These are phyloP conservation scores for Griposia aprilina DNA, from an alignment of 2,888 invertebrate species.

Conservation along the genomic window DNA sequence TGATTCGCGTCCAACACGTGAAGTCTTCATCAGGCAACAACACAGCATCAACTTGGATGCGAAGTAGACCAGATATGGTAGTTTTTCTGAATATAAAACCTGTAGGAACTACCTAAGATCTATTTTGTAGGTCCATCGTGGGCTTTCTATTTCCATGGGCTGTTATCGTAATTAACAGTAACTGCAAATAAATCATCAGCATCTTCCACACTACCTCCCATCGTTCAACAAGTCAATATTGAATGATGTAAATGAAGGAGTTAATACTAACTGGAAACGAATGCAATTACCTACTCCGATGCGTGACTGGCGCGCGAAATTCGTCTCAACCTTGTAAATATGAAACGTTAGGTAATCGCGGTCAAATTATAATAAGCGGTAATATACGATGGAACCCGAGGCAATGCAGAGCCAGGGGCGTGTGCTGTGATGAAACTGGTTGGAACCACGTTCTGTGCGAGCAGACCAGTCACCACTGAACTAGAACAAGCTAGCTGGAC, in stretches of 20 bases:
- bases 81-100: neutral
- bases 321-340: constrained; percentile 48
- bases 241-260: neutral
- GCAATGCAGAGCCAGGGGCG: constrained; percentile 2
- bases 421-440: constrained; percentile 7
- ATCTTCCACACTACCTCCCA: neutral
- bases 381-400: constrained; percentile 30
- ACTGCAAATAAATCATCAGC: neutral
- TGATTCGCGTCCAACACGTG: neutral
- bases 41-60: neutral
- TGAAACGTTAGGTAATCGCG: constrained; percentile 37
- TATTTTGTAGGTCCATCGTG: neutral
- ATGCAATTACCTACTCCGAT: neutral
- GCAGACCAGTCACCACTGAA: neutral
- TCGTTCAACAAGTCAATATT: neutral
- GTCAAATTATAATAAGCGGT: constrained; percentile 39
- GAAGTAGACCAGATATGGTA: neutral
- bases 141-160: neutral
- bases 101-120: neutral
- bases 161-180: constrained; percentile 1
- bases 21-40: neutral
- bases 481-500: too few relatives aligned
- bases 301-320: constrained; percentile 16
- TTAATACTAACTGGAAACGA: neutral
- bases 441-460: neutral